Evolutionary conservation across 37 sponge, comb jelly and placozoan genomes (phyloP), one percentile per base, ranked within the genome.

Genomic region (Ianthella basta): DNA sequence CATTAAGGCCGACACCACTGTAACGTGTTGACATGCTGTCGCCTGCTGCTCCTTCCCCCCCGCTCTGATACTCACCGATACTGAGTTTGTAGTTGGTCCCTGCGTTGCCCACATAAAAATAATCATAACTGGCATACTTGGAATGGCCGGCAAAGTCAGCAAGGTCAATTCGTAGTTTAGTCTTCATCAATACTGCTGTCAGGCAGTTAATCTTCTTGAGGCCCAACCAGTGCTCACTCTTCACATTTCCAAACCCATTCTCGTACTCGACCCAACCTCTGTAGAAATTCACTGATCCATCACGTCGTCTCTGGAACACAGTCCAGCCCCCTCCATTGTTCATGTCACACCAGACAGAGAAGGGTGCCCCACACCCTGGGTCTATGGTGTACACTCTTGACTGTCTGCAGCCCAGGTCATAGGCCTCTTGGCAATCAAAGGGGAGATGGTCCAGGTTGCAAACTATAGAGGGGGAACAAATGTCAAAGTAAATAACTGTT

Each of bases 311-410:
- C 30, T 64, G 66, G 8, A 64, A 64, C 30, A 64, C 66, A 5
- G 66, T 64, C 66, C 66, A 64, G 3, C 66, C 66, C 37, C 80
- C 80, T 64, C 66, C 66, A 25, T 25, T 64, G 29, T 64, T 30
- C 66, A 64, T 64, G 66, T 64, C 66, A 10, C 66, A 64, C 29
- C 30, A 64, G 29, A 64, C 66, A 30, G 27, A 8, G 66, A 64
- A 64, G 27, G 66, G 32, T 5, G 3, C 10, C 27, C 66, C 66
- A 30, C 30, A 25, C 27, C 66, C 29, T 64, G 66, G 66, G 32
- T 64, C 66, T 32, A 64, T 64, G 29, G 27, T 30, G 66, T 64
- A 64, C 29, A 64, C 30, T 25, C 66, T 10, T 6, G 29, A 32
- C 66, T 6, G 29, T 25, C 66, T 64, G 66, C 30, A 30, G 32